phyloP scores from a whole-genome alignment of 2,888 invertebrate species.

The Machimus rusticus region DNA sequence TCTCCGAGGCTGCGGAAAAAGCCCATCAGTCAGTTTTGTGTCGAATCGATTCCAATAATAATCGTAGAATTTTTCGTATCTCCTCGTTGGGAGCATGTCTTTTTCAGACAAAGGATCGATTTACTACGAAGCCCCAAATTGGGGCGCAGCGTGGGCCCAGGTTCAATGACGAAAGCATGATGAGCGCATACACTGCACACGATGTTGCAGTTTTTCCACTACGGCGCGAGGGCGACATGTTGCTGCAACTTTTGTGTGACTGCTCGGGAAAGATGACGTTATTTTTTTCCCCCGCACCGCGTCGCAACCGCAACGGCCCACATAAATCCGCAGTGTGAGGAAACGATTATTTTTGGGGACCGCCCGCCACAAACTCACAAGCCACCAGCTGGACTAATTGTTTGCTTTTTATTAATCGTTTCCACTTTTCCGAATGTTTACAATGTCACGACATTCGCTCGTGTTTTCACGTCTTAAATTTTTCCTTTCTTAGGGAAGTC shows the following conservation, averaged over 20 bases:
- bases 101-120: neutral
- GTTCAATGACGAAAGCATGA: neutral
- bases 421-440: neutral
- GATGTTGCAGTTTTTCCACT: neutral
- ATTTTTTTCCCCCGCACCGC: neutral
- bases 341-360: neutral
- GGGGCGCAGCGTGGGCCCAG: neutral
- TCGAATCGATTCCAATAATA: neutral
- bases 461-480: neutral
- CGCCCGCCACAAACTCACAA: neutral
- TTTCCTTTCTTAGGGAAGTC: neutral
- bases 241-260: neutral
- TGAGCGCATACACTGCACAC: neutral
- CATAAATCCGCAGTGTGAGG: neutral
- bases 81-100: neutral
- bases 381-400: neutral
- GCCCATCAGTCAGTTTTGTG: neutral
- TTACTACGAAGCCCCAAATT: neutral
- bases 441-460: neutral
- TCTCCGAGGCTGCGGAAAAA: neutral
- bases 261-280: neutral
- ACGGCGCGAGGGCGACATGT: neutral
- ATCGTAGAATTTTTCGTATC: neutral
- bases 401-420: neutral
- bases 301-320: neutral